Base-by-base conservation (phyloP, 2,113 vertebrate species). In the Lepus timidus region DNA sequence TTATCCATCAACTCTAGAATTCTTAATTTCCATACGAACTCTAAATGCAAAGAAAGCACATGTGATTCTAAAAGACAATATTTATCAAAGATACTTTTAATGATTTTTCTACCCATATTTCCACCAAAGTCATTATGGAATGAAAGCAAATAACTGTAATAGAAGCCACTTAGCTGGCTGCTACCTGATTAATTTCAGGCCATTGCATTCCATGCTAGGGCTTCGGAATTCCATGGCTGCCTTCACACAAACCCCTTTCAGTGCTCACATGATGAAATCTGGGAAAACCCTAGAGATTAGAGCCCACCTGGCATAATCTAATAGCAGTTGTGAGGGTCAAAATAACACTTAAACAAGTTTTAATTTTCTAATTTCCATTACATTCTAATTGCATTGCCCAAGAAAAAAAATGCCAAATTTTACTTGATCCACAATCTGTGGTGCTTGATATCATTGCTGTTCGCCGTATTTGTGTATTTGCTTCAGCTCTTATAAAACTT, bases 31-130 rank as follows among this genome's bases (percentile, higher is more conserved):
- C 51, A 33, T 44, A 78, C 82, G 52, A 88, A 51, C 11, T 88
- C 20, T 73, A 49, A 90, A 20, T 73, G 61, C 85, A 96, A 91
- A 94, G 52, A 68, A 79, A 88, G 9, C 49, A 95, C 91, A 68
- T 5, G 3, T 36, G 22, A 70, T 85, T 93, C 51, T 10, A 84
- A 95, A 91, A 79, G 33, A 65, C 93, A 87, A 73, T 83, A 93
- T 70, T 62, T 68, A 82, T 51, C 64, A 86, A 79, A 91, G 75
- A 71, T 2, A 3, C 31, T 76, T 67, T 31, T 75, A 51, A 49
- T 52, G 16, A 84, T 44, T 93, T 88, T 92, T 79, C 36, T 64
- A 12, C 13, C 7, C 4, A 16, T 75, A 67, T 62, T 88, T 81
- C 36, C 6, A 71, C 71, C 36, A 31, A 10, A 87, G 4, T 67